Base-by-base conservation (phyloP, 2,888 invertebrate species). In the Oegoconia quadripuncta region DNA sequence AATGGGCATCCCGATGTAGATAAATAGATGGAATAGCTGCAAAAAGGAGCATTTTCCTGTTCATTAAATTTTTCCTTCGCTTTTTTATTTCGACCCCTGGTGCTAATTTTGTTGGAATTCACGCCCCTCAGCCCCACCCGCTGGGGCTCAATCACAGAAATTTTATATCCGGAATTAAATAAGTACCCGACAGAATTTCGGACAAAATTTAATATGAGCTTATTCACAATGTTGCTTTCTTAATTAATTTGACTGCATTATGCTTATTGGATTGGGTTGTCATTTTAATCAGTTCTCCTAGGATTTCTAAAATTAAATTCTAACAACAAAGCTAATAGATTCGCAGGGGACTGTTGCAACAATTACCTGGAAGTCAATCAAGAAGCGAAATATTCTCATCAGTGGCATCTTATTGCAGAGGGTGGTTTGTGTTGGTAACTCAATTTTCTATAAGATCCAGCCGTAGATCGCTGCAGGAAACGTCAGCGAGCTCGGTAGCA, bases 71-170 rank as follows among this genome's bases (percentile, higher is more conserved):
- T 88, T 88, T 88, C 86, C 78, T 84, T 84, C 82, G 82, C 81
- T 83, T 86, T 87, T 87, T 87, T 86, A 86, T 87, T 87, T 84
- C 86, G 82, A 84, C 88, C 86, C 88, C 88, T 84, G 83, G 88
- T 87, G 88, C 88, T 88, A 88, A 88, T 88, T 88, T 88, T 83
- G 87, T 84, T 81, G 88, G 88, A 88, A 88, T 88, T 88, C 88
- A 86, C 88, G 88, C 88, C 88, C 88, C 82, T 81, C 77, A 67
- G 67, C 77, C 75, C 79, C 80, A 65, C 83, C 84, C 81, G 86
- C 75, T 76, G 80, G 79, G 80, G 77, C 84, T 88, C 88, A 88
- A 88, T 88, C 88, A 88, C 84, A 83, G 86, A 88, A 84, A 88
- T 88, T 86, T 87, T 87, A 88, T 88, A 87, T 88, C 87, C 86